Base-by-base conservation (phyloP, 92 coral and sea anemone genomes). In the Bergia puertoricense region DNA sequence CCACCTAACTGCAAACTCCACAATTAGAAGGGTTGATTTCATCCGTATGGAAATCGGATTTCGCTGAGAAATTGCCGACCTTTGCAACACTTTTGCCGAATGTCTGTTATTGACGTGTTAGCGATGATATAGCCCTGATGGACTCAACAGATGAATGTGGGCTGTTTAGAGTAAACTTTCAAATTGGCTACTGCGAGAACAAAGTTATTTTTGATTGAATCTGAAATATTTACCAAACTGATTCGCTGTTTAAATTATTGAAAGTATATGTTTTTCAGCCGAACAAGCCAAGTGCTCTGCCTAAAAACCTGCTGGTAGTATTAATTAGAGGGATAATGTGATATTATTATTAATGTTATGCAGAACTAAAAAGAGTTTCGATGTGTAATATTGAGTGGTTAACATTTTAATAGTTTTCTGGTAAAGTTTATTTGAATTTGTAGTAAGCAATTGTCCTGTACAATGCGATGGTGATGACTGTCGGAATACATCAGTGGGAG, bases 11-110 rank as follows among this genome's bases (percentile, higher is more conserved):
- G 30, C 39, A 11, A 54, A 6, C 4, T 37, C 39, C 66, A 6
- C 10, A 13, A 10, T 56, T 41, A 43, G 6, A 62, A 56, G 46
- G 45, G 10, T 57, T 13, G 20, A 56, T 39, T 20, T 39, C 23
- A 42, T 36, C 37, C 36, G 50, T 22, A 68, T 68, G 77, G 10
- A 84, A 36, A 45, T 71, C 66, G 71, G 65, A 84, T 84, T 84
- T 84, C 56, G 37, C 42, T 44, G 75, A 23, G 30, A 45, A 71
- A 65, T 42, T 44, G 6, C 62, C 66, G 59, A 36, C 77, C 86
- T 48, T 84, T 15, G 18, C 77, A 30, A 4, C 23, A 9, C n/a
- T 10, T 46, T 72, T 84, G 44, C 36, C 87, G 66, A 83, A 84
- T 39, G 10, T 44, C 42, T 10, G 39, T 69, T 38, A 44, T 13